Evolutionary conservation across 2,113 vertebrate genomes (phyloP), one percentile per base, ranked within the genome.

Genomic region (Sinocyclocheilus anshuiensis): DNA sequence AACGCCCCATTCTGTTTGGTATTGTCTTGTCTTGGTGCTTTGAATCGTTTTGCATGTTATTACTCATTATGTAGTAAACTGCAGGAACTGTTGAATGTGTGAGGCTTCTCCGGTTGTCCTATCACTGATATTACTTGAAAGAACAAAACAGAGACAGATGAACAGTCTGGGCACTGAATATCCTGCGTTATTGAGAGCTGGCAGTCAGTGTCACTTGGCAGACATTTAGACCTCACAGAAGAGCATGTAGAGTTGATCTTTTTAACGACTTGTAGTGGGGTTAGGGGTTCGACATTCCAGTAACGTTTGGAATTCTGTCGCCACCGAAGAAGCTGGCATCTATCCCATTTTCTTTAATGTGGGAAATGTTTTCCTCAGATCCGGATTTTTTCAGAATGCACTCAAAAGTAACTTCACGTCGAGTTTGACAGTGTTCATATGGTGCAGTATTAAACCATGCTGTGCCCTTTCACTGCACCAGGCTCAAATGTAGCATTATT

Each of bases 231-330:
- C 26, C 83, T 69, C 79, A 74, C 89, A 42, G 89, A 91, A 93
- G 89, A 93, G 33, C 92, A 94, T 94, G 91, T 92, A 93, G 92
- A 90, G 84, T 45, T 76, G 88, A 87, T 92, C 90, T 53, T 67
- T 91, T 93, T 90, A 90, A 91, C 15, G 76, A 90, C 87, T 85
- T 90, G 92, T 86, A 90, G 89, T 86, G 85, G 86, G 90, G 92
- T 90, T 86, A 74, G 80, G 86, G 81, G 89, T 81, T 91, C 42
- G 87, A 88, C 89, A 84, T 86, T 61, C 79, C 90, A 65, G 84
- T 87, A 83, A 67, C 9, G 4, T 67, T 81, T 45, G 79, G 79
- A 67, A 81, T 81, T 67, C 42, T 53, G 75, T n/a, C 36, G 39
- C 8, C 18, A 26, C 36, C 6, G n/a, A 29, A 48, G 39, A n/a